Evolutionary conservation across 2,113 vertebrate genomes (phyloP).

Genomic region (Apodemus speciosus): DNA sequence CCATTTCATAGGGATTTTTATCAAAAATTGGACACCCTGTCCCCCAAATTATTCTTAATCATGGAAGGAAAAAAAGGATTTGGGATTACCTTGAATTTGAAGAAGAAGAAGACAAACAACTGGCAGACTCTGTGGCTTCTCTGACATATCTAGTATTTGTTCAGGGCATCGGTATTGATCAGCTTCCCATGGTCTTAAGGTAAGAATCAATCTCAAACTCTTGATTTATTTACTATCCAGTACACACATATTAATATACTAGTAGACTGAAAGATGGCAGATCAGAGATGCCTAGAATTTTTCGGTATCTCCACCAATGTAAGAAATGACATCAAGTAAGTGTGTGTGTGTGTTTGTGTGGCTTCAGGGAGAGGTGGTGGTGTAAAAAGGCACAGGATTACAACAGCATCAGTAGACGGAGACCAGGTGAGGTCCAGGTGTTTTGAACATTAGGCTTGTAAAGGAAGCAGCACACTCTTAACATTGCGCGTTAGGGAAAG

Average conservation of each 20-base stretch:
- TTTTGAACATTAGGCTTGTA: not conserved
- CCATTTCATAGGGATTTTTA: conserved; percentile 82
- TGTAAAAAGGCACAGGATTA: not conserved
- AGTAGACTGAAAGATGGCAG: not conserved
- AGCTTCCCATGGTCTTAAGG: conserved; percentile 93
- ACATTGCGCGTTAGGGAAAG: not conserved
- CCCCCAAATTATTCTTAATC: conserved; percentile 80
- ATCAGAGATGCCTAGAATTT: not conserved
- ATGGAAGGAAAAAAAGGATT: conserved; percentile 70
- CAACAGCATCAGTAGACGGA: not conserved
- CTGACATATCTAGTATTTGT: conserved; percentile 95
- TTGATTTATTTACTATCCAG: not conserved
- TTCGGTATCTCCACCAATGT: not conserved
- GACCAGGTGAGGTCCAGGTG: not conserved
- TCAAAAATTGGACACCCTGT: conserved; percentile 82
- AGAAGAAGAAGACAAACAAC: conserved; percentile 82
- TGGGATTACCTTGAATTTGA: conserved; percentile 84
- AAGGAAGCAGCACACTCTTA: not conserved
- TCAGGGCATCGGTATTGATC: conserved; percentile 89
- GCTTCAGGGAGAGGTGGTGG: not conserved
- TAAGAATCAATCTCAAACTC: conserved; percentile 72
- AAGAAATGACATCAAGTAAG: not conserved
- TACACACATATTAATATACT: not conserved
- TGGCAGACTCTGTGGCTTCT: conserved; percentile 89
- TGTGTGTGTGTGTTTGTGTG: not conserved